These are phyloP conservation scores for Leptarthrus brevirostris DNA, from an alignment of 2,888 invertebrate species.

Conservation along the genomic window DNA sequence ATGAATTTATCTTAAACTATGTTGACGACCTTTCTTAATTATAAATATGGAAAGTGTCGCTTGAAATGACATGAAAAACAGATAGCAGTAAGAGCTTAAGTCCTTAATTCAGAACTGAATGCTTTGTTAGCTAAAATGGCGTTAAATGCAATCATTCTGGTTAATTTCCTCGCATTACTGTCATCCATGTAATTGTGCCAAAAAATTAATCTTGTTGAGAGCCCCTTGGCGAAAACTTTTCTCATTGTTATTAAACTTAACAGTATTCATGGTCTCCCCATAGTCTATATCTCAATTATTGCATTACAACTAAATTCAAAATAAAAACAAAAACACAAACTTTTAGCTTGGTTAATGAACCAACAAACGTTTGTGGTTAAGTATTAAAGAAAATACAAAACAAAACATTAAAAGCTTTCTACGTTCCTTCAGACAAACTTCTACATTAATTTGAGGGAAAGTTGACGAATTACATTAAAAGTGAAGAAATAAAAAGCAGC, in stretches of 20 bases:
- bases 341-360: background rate
- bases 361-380: background rate
- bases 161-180: constrained; percentile 16
- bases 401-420: background rate
- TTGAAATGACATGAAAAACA: constrained; percentile 30
- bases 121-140: background rate
- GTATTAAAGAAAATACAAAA: background rate
- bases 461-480: constrained; percentile 41
- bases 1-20: constrained; percentile 1
- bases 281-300: constrained; percentile 19
- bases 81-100: background rate
- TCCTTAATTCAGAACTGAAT: constrained; percentile 19
- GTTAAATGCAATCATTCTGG: constrained; percentile 5
- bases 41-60: constrained; percentile 6
- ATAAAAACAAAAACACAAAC: background rate
- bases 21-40: constrained; percentile 21
- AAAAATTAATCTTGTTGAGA: constrained; percentile 2
- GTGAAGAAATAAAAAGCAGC: constrained; percentile 38
- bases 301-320: background rate
- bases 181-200: constrained; percentile 11
- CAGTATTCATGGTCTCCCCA: background rate
- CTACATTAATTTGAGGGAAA: constrained; percentile 32
- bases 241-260: constrained; percentile 1
- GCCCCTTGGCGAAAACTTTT: background rate
- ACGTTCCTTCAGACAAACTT: constrained; percentile 1